Base-by-base conservation (phyloP, 2,113 vertebrate species). In the Sapayoa aenigma region DNA sequence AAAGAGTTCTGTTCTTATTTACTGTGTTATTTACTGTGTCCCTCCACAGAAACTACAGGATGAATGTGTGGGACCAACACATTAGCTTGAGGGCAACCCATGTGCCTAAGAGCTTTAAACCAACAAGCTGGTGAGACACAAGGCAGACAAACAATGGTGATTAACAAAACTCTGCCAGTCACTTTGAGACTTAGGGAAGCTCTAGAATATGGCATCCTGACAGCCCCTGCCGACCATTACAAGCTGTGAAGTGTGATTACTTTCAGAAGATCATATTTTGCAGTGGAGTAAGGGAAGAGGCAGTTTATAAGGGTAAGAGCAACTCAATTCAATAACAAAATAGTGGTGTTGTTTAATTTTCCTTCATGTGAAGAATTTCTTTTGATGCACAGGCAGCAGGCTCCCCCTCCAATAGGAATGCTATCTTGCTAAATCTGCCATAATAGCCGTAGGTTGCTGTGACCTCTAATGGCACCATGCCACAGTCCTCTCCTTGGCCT, bases 401-500 rank as follows among this genome's bases (percentile, higher is more conserved):
- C 75, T 87, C 74, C 59, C 71, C 55, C 63, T 90, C 39, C 82
- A 87, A n/a, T 18, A 84, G 67, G 58, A 94, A 94, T 47, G 78
- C 30, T 73, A 30, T 69, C 92, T 59, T 55, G 46, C 60, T 21
- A 41, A 55, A 67, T 83, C 67, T 79, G 52, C 85, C 3, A 3
- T 52, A 94, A 68, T 13, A 89, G 62, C 80, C 30, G n/a, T 46
- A 85, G 94, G 91, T 91, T 96, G 67, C 44, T 91, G 50, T 83
- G 95, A 96, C 95, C 95, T 88, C 75, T 47, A 47, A 96, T 77
- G 95, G 96, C 88, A 85, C 41, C 50, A 27, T 2, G 78, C 93
- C 95, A 86, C 50, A 90, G 68, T 35, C 42, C 47, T 94, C 92
- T 91, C 78, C 94, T 93, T 86, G 79, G 90, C 75, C 79, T 67